Percentiles rank a stretch among this genome's conserved stretches.
Conservation (phyloP, 2,888 invertebrate genomes). For the Calephelis perditalis region DNA sequence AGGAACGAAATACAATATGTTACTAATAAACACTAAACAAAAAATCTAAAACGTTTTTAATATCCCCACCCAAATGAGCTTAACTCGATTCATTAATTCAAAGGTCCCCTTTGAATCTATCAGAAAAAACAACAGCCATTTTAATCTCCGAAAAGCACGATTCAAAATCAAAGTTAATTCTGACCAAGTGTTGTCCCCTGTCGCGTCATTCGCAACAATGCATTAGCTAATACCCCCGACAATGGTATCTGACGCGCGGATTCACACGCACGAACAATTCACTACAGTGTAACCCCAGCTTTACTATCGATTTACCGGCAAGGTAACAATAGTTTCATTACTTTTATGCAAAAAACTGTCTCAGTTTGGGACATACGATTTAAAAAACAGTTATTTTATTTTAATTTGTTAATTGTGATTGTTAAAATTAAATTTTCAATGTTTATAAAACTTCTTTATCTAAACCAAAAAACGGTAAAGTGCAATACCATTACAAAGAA, state of each 20-base stretch:
- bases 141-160: conserved; percentile 27
- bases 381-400: too few species aligned
- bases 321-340: conserved; percentile 12
- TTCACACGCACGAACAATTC: conserved; percentile 50
- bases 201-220: conserved; percentile 38
- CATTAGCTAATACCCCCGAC: conserved; percentile 52
- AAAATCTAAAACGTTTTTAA: conserved; percentile 6
- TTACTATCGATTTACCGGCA: conserved; percentile 32
- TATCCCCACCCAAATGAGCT: conserved; percentile 13
- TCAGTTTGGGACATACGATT: neutral
- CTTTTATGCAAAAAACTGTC: conserved; percentile 3
- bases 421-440: too few species aligned
- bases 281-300: conserved; percentile 42
- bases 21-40: too few species aligned
- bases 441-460: too few species aligned
- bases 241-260: conserved; percentile 46
- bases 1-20: too few species aligned
- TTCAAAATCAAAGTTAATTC: conserved; percentile 28
- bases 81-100: conserved; percentile 20
- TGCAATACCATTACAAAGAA: conserved; percentile 34
- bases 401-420: too few species aligned
- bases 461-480: too few species aligned
- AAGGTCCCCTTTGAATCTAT: conserved; percentile 19
- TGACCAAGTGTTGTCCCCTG: conserved; percentile 26
- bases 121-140: conserved; percentile 30